Evolutionary conservation across 2,797 vertebrate genomes (phyloP), one percentile per base, ranked within the genome.

Genomic region (Notoglanidium macrostoma): DNA sequence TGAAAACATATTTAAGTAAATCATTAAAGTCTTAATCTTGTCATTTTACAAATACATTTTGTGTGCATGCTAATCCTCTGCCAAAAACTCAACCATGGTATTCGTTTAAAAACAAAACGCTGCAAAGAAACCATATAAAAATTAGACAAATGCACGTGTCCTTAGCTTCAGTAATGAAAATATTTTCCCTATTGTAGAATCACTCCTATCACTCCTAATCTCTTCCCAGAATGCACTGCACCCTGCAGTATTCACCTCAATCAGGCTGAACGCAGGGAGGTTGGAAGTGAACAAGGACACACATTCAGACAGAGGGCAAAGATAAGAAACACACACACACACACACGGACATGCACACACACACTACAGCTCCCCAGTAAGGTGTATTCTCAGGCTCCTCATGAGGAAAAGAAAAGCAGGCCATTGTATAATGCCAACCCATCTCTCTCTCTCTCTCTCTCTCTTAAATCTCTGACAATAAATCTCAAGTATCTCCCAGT

Each of bases 221-320:
- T 21, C n/a, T 32, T 89, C 90, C 89, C 89, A 90, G 86, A 88
- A 89, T 85, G 88, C 87, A 87, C 23, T 74, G 77, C 80, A 63
- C 35, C 65, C 46, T 35, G 46, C 68, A 77, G 65, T 81, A 61
- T 85, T 83, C 74, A 44, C 65, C 76, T 67, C 86, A 55, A 61
- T 84, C 87, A 85, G 81, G 88, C 78, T 84, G 72, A 51, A 17
- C 44, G 59, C 17, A 59, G 79, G 63, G 19, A 77, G 21, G 40
- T 65, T 67, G 74, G 49, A 86, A 59, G 44, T 78, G 55, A 84
- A 65, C 73, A 87, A 91, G 87, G 89, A 87, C 85, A 79, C 76
- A 67, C 84, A 63, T 67, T 80, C 76, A 51, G 49, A 26, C 44
- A 72, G 77, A 89, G 76, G 81, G 78, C 76, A 86, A 87, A 88